Conservation (phyloP, 2,113 vertebrate species). For the Syrrhaptes paradoxus region DNA sequence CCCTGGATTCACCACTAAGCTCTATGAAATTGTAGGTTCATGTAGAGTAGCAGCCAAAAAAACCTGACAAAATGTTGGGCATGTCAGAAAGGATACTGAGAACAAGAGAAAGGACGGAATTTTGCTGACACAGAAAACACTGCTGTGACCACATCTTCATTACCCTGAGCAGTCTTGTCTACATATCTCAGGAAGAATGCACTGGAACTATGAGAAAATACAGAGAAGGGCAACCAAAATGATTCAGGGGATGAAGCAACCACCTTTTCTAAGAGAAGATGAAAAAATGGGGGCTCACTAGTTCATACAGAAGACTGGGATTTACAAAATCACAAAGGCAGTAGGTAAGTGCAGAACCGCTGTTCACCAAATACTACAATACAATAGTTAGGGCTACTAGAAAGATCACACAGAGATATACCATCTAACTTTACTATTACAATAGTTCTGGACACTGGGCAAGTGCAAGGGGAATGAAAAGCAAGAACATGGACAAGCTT, state of each 20-base stretch:
- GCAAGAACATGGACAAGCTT: background rate
- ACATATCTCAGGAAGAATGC: background rate
- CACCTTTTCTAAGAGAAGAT: background rate
- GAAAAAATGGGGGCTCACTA: background rate
- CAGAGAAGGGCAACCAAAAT: background rate
- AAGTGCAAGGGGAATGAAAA: background rate
- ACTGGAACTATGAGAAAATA: background rate
- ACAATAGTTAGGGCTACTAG: background rate
- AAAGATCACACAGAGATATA: background rate
- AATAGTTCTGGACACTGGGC: background rate
- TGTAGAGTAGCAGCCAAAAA: background rate
- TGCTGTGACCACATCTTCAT: background rate
- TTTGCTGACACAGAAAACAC: background rate
- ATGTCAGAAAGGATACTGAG: background rate
- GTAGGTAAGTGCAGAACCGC: background rate
- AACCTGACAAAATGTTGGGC: background rate
- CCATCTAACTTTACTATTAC: background rate
- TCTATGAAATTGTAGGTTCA: background rate
- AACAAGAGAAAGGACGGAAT: background rate
- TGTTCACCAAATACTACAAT: background rate
- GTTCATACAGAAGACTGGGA: background rate
- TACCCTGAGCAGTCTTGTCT: background rate
- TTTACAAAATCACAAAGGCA: background rate
- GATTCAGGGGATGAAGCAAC: background rate
- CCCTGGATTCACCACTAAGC: background rate